These are phyloP conservation scores for Mactra quadrangularis DNA, from an alignment of 1,140 invertebrate genomes.

Conservation along the genomic window DNA sequence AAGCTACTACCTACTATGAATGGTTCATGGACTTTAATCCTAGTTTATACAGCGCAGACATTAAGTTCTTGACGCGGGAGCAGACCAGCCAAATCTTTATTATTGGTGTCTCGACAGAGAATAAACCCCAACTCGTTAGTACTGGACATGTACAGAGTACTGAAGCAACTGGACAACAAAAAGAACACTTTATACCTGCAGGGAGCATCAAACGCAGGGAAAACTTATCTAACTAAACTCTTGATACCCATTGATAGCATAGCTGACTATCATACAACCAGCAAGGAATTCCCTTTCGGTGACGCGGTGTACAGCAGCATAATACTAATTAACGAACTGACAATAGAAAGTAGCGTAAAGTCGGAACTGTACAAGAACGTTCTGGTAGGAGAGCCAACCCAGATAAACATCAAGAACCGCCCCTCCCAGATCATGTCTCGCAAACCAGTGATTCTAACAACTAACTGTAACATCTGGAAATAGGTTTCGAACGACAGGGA, in stretches of 20 bases:
- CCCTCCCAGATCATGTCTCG: neutral
- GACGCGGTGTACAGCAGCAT: neutral
- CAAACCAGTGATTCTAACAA: neutral
- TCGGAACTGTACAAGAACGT: neutral
- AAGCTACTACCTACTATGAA: too few species aligned
- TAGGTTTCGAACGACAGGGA: neutral
- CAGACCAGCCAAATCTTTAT: too few species aligned
- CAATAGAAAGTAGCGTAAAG: neutral
- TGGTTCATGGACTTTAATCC: too few species aligned
- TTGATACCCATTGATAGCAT: neutral
- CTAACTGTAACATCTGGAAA: neutral
- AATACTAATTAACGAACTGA: neutral
- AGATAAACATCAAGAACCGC: neutral
- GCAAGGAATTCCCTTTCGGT: neutral
- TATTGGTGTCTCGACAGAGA: too few species aligned
- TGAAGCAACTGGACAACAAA: neutral
- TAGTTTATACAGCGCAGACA: too few species aligned
- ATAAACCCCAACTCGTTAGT: neutral
- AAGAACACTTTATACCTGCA: conserved; percentile 5
- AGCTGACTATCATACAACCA: neutral
- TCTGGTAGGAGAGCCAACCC: neutral
- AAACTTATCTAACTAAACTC: neutral
- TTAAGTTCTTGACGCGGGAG: too few species aligned
- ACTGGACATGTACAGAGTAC: neutral
- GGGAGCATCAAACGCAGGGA: neutral